phyloP scores from a whole-genome alignment of 2,797 vertebrate genomes.

The Threskiornis aethiopicus region DNA sequence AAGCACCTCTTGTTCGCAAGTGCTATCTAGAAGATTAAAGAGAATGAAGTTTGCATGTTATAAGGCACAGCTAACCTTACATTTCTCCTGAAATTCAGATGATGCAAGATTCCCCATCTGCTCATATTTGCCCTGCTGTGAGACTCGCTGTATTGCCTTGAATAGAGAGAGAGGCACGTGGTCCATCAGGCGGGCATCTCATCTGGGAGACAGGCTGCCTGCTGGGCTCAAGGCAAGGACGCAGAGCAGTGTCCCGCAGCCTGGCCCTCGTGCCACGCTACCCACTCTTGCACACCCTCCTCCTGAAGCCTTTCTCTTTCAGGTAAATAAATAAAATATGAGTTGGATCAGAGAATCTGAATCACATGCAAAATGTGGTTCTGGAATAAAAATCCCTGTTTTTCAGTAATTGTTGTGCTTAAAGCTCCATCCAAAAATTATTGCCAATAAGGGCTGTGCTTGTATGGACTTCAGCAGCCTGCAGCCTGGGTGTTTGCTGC shows the following conservation, averaged over 20 bases:
- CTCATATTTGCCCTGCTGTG: not conserved
- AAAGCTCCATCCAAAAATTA: not conserved
- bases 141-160: not conserved
- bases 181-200: not conserved
- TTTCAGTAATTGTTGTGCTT: not conserved
- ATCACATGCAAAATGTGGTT: not conserved
- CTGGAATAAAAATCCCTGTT: not conserved
- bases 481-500: not conserved
- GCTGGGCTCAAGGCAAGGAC: not conserved
- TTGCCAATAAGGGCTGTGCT: not conserved
- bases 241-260: accelerated
- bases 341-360: not conserved
- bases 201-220: not conserved
- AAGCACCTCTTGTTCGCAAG: not conserved
- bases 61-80: not conserved
- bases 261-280: accelerated
- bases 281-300: not conserved
- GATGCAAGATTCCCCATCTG: not conserved
- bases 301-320: not conserved
- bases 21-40: not conserved
- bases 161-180: not conserved
- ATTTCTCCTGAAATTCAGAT: not conserved
- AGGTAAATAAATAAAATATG: not conserved
- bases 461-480: not conserved
- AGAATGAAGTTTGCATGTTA: not conserved